Evolutionary conservation across 2,797 vertebrate genomes (phyloP), one percentile per base, ranked within the genome.

Genomic region (Karalla daura): DNA sequence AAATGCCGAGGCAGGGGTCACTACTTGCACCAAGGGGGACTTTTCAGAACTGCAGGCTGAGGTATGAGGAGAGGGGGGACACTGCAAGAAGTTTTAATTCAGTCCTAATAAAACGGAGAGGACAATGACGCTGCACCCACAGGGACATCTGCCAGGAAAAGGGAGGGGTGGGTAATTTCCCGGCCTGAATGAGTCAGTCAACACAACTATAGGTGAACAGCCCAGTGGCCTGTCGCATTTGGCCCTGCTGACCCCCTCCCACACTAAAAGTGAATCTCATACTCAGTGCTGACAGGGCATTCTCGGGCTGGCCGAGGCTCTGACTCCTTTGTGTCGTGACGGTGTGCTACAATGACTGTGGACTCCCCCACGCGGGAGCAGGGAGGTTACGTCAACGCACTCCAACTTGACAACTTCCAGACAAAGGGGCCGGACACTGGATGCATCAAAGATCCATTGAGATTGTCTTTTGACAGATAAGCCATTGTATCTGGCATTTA

Each of bases 241-340:
- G 81, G 23, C 70, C 91, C 35, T 76, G 3, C 20, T 82, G 82
- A 89, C 87, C 80, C 71, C 55, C 80, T 73, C 55, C 3, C 56
- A 20, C 47, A 36, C 60, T 40, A 66, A 80, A 66, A 80, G 66
- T 39, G 73, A 67, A 77, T 68, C 81, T 73, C 70, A 66, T 33
- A 45, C 59, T 56, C 78, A 71, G 24, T 81, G 90, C 89, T 92
- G 90, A 92, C 81, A 7, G 64, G 53, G 59, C 83, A 68, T 66
- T 92, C 70, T 67, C 52, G 47, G 5, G 32, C 51, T 27, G 51
- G 40, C 33, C 11, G 56, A 65, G 55, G 61, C 77, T 66, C 44
- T 28, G 51, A 13, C 20, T 60, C 76, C 77, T 88, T 90, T 92
- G 87, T 89, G 56, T 63, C 23, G 47, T 62, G 63, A 78, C 70